Base-by-base conservation (phyloP, 2,797 vertebrate genomes). In the Bufotes viridis region DNA sequence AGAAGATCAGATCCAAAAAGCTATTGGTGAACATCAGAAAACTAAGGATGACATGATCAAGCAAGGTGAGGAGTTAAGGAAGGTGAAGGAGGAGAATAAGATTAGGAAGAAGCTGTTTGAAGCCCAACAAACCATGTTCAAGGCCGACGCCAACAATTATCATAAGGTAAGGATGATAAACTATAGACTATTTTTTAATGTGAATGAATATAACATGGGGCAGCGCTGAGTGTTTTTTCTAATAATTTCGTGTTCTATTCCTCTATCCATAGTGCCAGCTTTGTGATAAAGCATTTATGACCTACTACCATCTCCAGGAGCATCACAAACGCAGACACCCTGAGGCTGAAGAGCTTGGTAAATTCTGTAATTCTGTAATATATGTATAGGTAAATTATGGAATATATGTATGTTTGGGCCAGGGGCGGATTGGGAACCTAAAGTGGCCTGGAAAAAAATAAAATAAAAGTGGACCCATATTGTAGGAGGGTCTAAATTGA, bases 251-350 rank as follows among this genome's bases (percentile, higher is more conserved):
- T 14, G 10, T 78, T 60, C 87, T 42, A 55, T 14, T 15, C 26
- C 29, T 34, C 8, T 13, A 7, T 11, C 20, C 87, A 42, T 87
- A 97, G 95, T 96, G 96, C 90, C 95, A 94, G 63, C 89, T 94
- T 51, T 96, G 96, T 88, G 93, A 96, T 74, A 96, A 96, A 92
- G 91, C 92, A 3, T 96, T 96, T 89, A 83, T 94, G 91, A 96
- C 94, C 18, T 90, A 92, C 84, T 93, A 94, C 86, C 95, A 93
- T 82, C 91, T 96, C 83, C 94, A 92, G 91, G 91, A 90, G 65
- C 96, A 96, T 2, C 9, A 95, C 57, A 92, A 94, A 72, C 93
- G 91, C 24, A 90, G 92, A 60, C 95, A 96, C 0, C 7, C 84
- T 0, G 93, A 95, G 63, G 1, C 87, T 29, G 92, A 90, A 0